Conservation (phyloP, 2,113 vertebrate species). For the Gracilinanus agilis region DNA sequence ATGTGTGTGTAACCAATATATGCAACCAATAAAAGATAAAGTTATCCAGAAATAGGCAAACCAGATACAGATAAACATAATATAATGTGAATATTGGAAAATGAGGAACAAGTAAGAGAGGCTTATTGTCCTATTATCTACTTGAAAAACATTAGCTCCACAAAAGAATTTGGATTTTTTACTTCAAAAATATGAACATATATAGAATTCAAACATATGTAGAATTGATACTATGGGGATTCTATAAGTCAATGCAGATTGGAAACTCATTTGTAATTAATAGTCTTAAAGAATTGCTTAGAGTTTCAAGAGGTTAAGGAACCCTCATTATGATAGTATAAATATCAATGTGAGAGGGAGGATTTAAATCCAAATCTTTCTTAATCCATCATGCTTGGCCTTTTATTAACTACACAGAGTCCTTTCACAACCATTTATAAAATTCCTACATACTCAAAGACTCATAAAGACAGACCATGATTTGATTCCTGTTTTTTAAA, state of each 20-base stretch:
- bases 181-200: not conserved
- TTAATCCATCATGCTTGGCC: not conserved
- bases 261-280: not conserved
- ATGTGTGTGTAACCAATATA: too few species aligned
- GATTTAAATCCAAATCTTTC: not conserved
- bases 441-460: not conserved
- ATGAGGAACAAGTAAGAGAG: not conserved
- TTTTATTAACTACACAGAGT: not conserved
- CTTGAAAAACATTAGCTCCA: not conserved
- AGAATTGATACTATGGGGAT: not conserved
- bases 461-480: not conserved
- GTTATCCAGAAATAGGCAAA: not conserved
- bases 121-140: not conserved
- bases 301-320: not conserved
- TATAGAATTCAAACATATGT: not conserved
- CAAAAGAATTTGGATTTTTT: not conserved
- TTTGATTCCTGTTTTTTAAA: not conserved
- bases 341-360: not conserved
- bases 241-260: not conserved
- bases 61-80: not conserved
- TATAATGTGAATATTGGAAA: not conserved
- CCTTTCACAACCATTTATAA: not conserved
- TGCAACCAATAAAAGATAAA: not conserved
- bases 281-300: not conserved
- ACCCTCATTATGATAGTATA: not conserved